phyloP scores from a whole-genome alignment of 1,140 invertebrate genomes.

The Leptinotarsa texana region DNA sequence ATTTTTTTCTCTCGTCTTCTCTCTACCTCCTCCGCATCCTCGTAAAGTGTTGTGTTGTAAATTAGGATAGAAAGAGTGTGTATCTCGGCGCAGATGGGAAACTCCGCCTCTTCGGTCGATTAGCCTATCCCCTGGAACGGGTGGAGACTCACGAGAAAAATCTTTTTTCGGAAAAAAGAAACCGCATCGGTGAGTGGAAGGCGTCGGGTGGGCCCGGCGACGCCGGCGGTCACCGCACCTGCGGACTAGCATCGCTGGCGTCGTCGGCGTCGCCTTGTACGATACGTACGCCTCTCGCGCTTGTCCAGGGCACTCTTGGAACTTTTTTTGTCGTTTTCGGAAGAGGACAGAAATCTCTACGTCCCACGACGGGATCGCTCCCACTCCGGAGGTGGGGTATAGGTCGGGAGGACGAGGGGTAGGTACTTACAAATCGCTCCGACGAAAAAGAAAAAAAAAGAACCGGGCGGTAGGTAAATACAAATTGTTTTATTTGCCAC shows the following conservation, averaged over 20 bases:
- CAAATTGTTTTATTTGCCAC: constrained; percentile 3
- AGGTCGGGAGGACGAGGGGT: constrained; percentile 5
- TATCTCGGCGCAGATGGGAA: constrained; percentile 30
- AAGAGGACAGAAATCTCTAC: constrained; percentile 11
- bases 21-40: constrained; percentile 7
- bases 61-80: constrained; percentile 36
- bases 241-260: constrained; percentile 48
- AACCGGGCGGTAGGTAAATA: background rate
- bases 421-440: background rate
- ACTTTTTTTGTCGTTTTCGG: constrained; percentile 8
- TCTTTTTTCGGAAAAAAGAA: constrained; percentile 54
- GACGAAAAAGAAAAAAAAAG: background rate
- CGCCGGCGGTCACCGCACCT: constrained; percentile 62
- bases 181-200: constrained; percentile 52
- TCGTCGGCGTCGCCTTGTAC: constrained; percentile 51
- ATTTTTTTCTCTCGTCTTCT: constrained; percentile 15
- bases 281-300: constrained; percentile 36
- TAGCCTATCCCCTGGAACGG: constrained; percentile 53
- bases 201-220: constrained; percentile 43
- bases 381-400: constrained; percentile 13
- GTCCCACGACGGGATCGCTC: constrained; percentile 8
- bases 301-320: constrained; percentile 15
- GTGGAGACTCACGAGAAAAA: constrained; percentile 57
- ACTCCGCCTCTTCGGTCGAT: constrained; percentile 43
- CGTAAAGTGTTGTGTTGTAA: constrained; percentile 34